Evolutionary conservation across 2,888 invertebrate species (phyloP).

Genomic region (Rutpela maculata): DNA sequence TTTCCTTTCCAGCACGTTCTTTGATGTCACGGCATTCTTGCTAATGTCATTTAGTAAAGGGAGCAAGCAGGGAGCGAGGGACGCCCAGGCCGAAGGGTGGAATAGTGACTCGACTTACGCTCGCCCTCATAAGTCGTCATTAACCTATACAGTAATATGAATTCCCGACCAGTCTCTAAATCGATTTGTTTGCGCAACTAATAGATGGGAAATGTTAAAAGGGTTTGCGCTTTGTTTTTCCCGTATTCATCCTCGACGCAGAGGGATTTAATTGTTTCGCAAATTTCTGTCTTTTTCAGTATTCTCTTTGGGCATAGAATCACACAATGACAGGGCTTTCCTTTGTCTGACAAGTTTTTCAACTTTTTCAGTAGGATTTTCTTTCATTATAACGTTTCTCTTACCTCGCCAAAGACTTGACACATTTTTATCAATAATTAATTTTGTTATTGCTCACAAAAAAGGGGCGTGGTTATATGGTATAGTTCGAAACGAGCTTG

Average conservation of each 20-base stretch:
- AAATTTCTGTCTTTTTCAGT: neutral
- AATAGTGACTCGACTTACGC: constrained; percentile 18
- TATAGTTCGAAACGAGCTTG: too few species aligned
- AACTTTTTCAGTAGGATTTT: too few species aligned
- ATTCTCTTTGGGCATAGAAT: neutral
- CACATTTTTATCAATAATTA: too few species aligned
- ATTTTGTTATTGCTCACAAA: too few species aligned
- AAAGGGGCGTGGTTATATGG: too few species aligned
- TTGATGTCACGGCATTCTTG: constrained; percentile 42
- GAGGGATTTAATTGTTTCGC: neutral
- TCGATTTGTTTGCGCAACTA: constrained; percentile 30
- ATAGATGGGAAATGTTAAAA: constrained; percentile 18
- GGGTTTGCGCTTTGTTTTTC: neutral
- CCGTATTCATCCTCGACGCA: neutral
- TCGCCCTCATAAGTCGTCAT: constrained; percentile 29
- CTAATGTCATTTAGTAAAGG: constrained; percentile 35
- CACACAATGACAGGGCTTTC: too few species aligned
- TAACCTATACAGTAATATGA: constrained; percentile 30
- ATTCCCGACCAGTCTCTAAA: constrained; percentile 11
- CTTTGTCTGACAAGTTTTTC: too few species aligned
- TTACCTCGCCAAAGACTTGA: too few species aligned
- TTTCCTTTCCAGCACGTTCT: constrained; percentile 39
- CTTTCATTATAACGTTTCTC: too few species aligned
- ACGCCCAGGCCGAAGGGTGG: neutral
- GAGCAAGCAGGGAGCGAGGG: neutral